Conservation (phyloP, 2,797 vertebrate genomes). For the Liasis olivaceus region DNA sequence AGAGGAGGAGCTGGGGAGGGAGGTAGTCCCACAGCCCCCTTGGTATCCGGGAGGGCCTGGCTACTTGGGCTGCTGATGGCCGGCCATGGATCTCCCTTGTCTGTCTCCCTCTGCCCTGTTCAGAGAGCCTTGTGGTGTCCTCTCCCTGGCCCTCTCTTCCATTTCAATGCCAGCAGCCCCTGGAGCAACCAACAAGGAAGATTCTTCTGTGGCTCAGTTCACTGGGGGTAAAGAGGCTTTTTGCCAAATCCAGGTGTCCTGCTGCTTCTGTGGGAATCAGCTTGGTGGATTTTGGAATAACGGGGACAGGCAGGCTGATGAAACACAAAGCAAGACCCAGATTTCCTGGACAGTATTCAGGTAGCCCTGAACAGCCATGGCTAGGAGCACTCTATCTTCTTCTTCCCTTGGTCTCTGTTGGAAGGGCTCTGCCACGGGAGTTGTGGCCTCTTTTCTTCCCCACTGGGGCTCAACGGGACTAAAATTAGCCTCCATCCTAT, state of each 20-base stretch:
- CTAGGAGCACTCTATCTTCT: not conserved
- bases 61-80: not conserved
- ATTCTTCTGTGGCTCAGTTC: not conserved
- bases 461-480: not conserved
- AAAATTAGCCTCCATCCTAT: conserved; percentile 17
- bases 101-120: not conserved
- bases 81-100: not conserved
- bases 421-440: not conserved
- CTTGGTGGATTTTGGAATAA: too few species aligned
- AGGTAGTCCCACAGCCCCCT: not conserved
- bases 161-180: not conserved
- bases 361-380: not conserved
- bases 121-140: not conserved
- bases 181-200: not conserved
- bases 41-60: not conserved
- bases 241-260: accelerated
- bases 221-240: not conserved
- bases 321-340: not conserved
- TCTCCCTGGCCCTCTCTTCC: not conserved
- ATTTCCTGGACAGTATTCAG: not conserved
- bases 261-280: not conserved
- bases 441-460: not conserved
- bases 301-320: not conserved
- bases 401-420: not conserved
- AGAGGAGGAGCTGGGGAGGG: not conserved